Conservation (phyloP, 2,113 vertebrate genomes). For the Platanista minor region DNA sequence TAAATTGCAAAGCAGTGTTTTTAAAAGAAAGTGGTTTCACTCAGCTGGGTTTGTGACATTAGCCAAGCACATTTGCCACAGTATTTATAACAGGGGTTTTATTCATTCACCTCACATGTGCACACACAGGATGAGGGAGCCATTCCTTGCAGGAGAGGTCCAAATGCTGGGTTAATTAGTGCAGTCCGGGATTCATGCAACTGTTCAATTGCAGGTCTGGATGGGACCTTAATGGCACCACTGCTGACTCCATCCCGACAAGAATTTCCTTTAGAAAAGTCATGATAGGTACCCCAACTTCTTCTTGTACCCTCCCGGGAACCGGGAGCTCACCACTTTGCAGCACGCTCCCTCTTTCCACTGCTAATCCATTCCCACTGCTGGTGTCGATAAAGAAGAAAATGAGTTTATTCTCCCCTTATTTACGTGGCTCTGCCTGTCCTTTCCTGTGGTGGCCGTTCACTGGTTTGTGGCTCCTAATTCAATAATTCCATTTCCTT, state of each 20-base stretch:
- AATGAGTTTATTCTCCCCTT: neutral
- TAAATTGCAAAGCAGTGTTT: neutral
- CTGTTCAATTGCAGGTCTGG: neutral
- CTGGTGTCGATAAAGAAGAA: neutral
- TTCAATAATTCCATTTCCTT: neutral
- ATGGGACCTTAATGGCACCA: neutral
- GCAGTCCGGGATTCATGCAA: neutral
- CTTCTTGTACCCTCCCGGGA: neutral
- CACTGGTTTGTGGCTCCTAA: neutral
- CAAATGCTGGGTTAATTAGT: conserved; percentile 24
- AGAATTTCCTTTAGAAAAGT: neutral
- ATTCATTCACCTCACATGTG: neutral
- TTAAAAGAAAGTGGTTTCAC: conserved; percentile 4
- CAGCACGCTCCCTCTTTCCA: neutral
- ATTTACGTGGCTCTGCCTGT: rapidly evolving
- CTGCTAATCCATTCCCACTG: neutral
- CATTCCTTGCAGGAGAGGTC: neutral
- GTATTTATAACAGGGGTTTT: neutral
- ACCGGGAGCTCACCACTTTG: neutral
- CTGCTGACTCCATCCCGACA: rapidly evolving
- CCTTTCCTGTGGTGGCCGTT: neutral
- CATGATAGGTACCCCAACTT: neutral
- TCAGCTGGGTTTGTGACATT: neutral
- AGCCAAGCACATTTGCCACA: neutral
- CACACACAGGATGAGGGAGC: neutral